phyloP scores from a whole-genome alignment of 2,888 invertebrate species.

The Heteromurus nitidus region DNA sequence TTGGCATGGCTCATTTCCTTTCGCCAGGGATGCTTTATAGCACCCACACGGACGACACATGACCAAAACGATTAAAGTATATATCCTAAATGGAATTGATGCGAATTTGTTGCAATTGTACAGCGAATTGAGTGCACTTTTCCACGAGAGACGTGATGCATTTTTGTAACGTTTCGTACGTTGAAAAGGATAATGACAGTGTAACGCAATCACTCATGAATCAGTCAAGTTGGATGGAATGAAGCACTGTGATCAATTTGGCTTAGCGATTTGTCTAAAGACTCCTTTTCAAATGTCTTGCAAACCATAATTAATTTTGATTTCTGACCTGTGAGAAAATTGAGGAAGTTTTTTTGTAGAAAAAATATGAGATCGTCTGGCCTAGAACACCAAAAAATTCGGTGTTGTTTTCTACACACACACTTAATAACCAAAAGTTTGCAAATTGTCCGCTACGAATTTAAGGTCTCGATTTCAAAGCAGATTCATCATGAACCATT shows the following conservation, averaged over 20 bases:
- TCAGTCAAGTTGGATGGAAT: neutral
- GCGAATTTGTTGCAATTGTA: neutral
- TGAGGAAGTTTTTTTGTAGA: slow-evolving; percentile 37
- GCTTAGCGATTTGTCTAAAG: neutral
- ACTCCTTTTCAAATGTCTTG: neutral
- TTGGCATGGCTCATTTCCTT: no score
- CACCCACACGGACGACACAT: slow-evolving; percentile 32
- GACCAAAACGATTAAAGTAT: slow-evolving; percentile 10
- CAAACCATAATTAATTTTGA: slow-evolving; percentile 38
- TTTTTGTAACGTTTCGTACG: neutral
- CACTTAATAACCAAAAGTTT: neutral
- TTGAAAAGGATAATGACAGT: slow-evolving; percentile 46
- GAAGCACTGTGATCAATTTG: neutral
- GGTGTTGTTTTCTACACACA: neutral
- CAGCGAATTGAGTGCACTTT: neutral
- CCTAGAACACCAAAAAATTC: neutral
- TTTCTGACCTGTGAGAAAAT: slow-evolving; percentile 39
- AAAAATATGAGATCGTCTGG: neutral
- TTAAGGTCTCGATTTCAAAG: no score
- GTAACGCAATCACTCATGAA: slow-evolving; percentile 28
- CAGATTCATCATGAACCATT: no score
- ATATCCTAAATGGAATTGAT: slow-evolving; percentile 11
- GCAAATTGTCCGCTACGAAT: neutral
- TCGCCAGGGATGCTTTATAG: slow-evolving; percentile 30
- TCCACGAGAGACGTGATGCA: slow-evolving; percentile 1